Evolutionary conservation across 2,113 vertebrate species (phyloP), one percentile per base, ranked within the genome.

Genomic region (Tetrax tetrax): DNA sequence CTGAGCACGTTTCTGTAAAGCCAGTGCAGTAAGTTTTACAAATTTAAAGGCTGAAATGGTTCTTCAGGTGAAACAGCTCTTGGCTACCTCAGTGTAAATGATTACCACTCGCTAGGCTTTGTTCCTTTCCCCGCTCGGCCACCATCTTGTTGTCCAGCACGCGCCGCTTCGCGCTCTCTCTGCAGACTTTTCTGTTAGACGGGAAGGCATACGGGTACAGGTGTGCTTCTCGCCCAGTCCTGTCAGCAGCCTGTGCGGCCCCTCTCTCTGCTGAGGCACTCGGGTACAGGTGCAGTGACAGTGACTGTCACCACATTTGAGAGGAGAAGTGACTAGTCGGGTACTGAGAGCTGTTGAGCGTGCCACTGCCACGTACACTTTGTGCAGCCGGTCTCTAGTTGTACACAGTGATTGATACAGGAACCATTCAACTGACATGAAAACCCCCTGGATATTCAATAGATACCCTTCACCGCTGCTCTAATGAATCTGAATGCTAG

Each of bases 81-180:
- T 41, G 43, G 35, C 65, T 41, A 7, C 18, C 47, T 74, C 31
- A 59, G 11, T 31, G 3, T 21, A 75, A 63, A 60, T 19, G 35
- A 43, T 16, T 31, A 10, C 33, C 10, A 3, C 33, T 72, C 1
- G 1, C 27, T 22, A n/a, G 29, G 12, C 27, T 68, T 29, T 3
- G 38, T 2, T 65, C 50, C 51, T 50, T 48, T 16, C 9, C 19
- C 22, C 3, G 1, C 8, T 29, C 33, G 12, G 54, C 37, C 8
- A 13, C 21, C 33, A 65, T 2, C 13, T 29, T 7, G 1, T 48
- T 27, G 13, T n/a, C 63, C 53, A 27, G 1, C 5, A 0, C 2
- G 17, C 17, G 43, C 16, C 6, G 3, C 31, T 43, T 23, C 5
- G 10, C 25, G 14, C 50, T 27, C 22, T 53, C 37, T 14, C 29